Percentiles rank a stretch among this genome's conserved stretches.
Evolutionary conservation across 2,113 vertebrate genomes (phyloP).

Genomic region (Acanthochromis polyacanthus): DNA sequence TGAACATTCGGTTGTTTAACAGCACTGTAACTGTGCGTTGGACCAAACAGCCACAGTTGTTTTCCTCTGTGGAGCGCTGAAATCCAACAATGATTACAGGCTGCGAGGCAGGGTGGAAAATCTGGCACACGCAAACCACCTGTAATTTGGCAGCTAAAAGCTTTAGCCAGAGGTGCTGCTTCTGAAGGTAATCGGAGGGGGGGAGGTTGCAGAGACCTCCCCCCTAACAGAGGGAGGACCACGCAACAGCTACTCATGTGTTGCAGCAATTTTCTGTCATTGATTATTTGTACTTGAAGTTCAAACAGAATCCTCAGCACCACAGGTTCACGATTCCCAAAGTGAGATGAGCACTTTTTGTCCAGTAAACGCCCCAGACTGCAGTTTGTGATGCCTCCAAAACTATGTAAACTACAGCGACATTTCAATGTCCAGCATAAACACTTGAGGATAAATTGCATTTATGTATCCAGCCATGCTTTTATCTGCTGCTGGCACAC

Average conservation of each 20-base stretch:
- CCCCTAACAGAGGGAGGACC: constrained; percentile 9
- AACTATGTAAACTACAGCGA: neutral
- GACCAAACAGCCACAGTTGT: constrained; percentile 41
- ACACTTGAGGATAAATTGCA: too few relatives aligned
- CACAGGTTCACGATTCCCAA: neutral
- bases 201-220: constrained; percentile 36
- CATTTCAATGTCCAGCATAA: too few relatives aligned
- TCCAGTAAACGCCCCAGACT: neutral
- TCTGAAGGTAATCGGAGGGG: constrained; percentile 56
- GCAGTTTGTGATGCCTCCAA: neutral
- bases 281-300: neutral
- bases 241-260: constrained; percentile 27
- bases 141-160: constrained; percentile 80
- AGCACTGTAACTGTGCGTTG: constrained; percentile 18
- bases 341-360: neutral
- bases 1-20: constrained; percentile 37
- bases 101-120: constrained; percentile 59
- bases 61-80: constrained; percentile 52
- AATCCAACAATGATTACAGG: constrained; percentile 71
- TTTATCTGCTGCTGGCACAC: too few relatives aligned
- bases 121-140: constrained; percentile 68
- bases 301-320: constrained; percentile 11
- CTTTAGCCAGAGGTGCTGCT: constrained; percentile 65
- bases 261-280: constrained; percentile 28
- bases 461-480: too few relatives aligned